Conservation (phyloP, 2,113 vertebrate genomes). For the Myiozetetes cayanensis region DNA sequence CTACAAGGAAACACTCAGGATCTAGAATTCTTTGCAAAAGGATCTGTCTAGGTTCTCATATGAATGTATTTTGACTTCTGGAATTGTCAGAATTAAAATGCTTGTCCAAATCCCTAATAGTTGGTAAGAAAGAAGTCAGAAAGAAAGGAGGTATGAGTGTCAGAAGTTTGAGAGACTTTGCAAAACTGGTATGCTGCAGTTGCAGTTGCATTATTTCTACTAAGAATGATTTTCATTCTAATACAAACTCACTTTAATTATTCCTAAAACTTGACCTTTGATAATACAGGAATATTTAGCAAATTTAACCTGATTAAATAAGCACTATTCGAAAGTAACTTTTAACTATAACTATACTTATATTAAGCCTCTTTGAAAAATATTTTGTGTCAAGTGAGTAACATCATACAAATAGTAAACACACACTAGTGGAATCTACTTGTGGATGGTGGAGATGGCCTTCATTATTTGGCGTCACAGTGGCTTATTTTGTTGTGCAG, state of each 20-base stretch:
- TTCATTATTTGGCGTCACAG: neutral
- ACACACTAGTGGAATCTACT: neutral
- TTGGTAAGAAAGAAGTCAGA: neutral
- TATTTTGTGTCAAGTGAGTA: neutral
- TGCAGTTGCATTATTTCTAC: neutral
- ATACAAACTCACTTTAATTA: neutral
- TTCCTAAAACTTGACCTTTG: neutral
- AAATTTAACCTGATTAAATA: neutral
- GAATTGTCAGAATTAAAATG: neutral
- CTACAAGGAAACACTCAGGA: neutral
- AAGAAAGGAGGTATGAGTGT: neutral
- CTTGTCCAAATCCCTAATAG: neutral
- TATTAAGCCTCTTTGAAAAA: neutral
- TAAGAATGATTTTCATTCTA: neutral
- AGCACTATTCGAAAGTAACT: neutral
- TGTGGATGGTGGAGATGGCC: neutral
- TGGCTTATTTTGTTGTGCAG: neutral
- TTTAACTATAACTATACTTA: neutral
- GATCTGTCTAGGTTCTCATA: neutral
- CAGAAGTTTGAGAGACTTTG: neutral
- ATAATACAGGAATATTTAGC: neutral
- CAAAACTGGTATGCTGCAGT: neutral
- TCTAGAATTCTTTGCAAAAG: neutral
- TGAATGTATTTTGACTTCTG: neutral
- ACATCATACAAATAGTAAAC: neutral